Conservation (phyloP, 2,888 invertebrate species). For the Cheilosia grossa region DNA sequence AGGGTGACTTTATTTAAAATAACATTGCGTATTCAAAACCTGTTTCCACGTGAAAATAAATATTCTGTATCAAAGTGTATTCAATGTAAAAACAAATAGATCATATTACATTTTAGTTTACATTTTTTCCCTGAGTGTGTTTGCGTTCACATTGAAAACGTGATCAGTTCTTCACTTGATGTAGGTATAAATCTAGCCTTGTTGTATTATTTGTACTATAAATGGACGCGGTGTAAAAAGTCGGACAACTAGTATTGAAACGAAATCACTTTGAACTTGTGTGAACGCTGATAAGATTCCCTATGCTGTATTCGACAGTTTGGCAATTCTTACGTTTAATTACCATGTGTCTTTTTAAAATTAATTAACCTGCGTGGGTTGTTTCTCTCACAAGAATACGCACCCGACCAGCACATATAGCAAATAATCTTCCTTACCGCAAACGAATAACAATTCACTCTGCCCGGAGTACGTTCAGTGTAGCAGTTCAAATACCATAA, state of each 20-base stretch:
- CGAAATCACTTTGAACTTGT: conserved; percentile 6
- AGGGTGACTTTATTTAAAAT: too few relatives aligned
- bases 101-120: too few relatives aligned
- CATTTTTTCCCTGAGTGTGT: too few relatives aligned
- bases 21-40: too few relatives aligned
- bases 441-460: conserved; percentile 23
- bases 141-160: too few relatives aligned
- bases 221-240: too few relatives aligned
- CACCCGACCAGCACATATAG: conserved; percentile 14
- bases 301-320: background rate
- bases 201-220: too few relatives aligned
- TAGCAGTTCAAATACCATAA: conserved; percentile 26
- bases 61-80: too few relatives aligned
- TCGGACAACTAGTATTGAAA: background rate
- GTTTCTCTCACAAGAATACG: conserved; percentile 5
- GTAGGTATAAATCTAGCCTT: too few relatives aligned
- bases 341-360: background rate
- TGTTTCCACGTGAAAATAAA: too few relatives aligned
- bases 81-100: too few relatives aligned
- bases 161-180: too few relatives aligned
- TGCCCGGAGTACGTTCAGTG: background rate
- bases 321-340: conserved; percentile 11
- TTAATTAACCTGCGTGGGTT: conserved; percentile 8
- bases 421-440: conserved; percentile 8
- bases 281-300: conserved; percentile 11